Conservation (phyloP, 2,888 invertebrate genomes). For the Melanophora roralis region DNA sequence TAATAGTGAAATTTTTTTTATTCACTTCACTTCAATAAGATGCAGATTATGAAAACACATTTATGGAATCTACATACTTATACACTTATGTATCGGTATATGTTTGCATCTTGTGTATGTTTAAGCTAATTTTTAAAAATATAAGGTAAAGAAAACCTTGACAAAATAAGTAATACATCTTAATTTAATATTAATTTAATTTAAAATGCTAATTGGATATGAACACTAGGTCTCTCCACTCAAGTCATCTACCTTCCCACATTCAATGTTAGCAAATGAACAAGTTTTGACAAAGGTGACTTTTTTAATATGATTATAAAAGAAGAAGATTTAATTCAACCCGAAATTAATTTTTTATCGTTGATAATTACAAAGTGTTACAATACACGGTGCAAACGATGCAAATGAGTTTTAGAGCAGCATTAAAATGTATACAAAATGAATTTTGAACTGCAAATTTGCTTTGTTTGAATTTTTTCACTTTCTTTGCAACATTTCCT, state of each 20-base stretch:
- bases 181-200: constrained; percentile 75
- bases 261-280: constrained; percentile 24
- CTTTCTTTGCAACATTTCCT: no score
- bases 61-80: not conserved
- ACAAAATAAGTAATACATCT: constrained; percentile 49
- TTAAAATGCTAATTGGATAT: constrained; percentile 75
- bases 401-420: no score
- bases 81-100: not conserved
- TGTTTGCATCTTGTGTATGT: not conserved
- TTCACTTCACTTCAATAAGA: not conserved
- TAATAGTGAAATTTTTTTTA: not conserved
- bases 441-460: no score
- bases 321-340: no score
- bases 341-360: no score
- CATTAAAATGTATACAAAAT: no score
- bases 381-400: no score
- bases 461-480: no score
- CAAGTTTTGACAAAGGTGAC: no score
- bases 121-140: not conserved
- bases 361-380: no score
- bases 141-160: not conserved
- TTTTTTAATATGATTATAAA: no score
- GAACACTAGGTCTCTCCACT: constrained; percentile 48
- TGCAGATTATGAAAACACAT: not conserved
- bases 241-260: not conserved